These are phyloP conservation scores for Lobophora halterata DNA, from an alignment of 2,888 invertebrate genomes.

Conservation along the genomic window DNA sequence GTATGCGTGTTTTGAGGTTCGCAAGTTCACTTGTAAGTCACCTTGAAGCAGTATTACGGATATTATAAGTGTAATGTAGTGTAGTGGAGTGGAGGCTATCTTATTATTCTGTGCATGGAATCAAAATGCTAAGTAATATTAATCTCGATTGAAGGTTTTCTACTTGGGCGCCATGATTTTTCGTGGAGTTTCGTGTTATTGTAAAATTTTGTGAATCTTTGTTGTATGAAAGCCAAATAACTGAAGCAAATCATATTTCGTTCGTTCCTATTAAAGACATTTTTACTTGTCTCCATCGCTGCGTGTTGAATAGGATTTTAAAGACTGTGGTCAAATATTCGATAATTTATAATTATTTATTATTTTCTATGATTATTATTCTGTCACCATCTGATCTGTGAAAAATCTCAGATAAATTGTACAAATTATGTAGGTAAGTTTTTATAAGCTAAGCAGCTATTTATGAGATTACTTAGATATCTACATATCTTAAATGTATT, in stretches of 20 bases:
- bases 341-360: conserved; percentile 72
- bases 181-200: conserved; percentile 34
- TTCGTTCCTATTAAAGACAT: conserved; percentile 75
- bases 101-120: conserved; percentile 45
- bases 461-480: conserved; percentile 78
- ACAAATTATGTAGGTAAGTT: conserved; percentile 74
- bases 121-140: conserved; percentile 39
- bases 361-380: conserved; percentile 68
- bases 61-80: conserved; percentile 58
- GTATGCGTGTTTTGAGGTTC: conserved; percentile 58
- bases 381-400: conserved; percentile 61
- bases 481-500: conserved; percentile 59
- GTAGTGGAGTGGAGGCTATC: conserved; percentile 66
- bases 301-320: conserved; percentile 62
- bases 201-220: conserved; percentile 41
- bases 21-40: conserved; percentile 45
- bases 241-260: conserved; percentile 46
- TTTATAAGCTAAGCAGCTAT: conserved; percentile 66
- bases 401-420: conserved; percentile 68
- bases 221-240: conserved; percentile 63
- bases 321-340: conserved; percentile 76
- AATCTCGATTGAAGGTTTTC: conserved; percentile 39
- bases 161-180: conserved; percentile 42
- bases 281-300: conserved; percentile 54
- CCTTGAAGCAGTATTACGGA: conserved; percentile 70